phyloP scores from a whole-genome alignment of 92 coral and sea anemone genomes.

The Pocillopora grandis region DNA sequence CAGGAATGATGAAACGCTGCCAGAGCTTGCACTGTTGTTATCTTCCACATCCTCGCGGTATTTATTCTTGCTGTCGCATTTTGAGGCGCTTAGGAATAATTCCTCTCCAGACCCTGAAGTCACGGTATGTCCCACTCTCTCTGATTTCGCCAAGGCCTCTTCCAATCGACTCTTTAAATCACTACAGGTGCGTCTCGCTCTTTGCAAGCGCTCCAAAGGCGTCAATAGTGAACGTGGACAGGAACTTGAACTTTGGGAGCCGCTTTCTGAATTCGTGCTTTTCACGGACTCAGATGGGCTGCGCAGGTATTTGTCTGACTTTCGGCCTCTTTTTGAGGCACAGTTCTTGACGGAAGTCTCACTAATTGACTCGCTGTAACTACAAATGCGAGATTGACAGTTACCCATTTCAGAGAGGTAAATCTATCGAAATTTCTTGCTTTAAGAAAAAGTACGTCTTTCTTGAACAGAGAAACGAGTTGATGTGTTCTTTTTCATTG shows the following conservation, averaged over 20 bases:
- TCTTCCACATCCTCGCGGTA: too few species aligned
- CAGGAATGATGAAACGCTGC: too few species aligned
- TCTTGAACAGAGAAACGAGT: background rate
- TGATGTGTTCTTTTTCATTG: background rate
- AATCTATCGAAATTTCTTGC: background rate
- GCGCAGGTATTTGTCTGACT: background rate
- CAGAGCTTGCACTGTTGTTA: too few species aligned
- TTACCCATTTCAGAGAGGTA: background rate
- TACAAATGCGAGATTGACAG: background rate
- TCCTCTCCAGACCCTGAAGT: too few species aligned
- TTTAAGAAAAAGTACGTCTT: background rate
- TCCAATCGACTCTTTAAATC: too few species aligned
- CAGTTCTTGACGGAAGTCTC: background rate
- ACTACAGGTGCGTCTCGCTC: too few species aligned
- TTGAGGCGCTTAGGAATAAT: too few species aligned
- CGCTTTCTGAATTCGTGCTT: background rate
- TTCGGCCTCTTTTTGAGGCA: background rate
- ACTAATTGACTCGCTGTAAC: background rate
- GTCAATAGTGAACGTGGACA: background rate
- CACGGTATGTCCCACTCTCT: too few species aligned
- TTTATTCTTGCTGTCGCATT: too few species aligned
- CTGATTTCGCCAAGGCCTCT: too few species aligned
- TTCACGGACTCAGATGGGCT: background rate
- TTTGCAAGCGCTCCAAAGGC: background rate
- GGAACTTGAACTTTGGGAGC: background rate